phyloP scores from a whole-genome alignment of 1,140 invertebrate species.

The Cataglyphis hispanica region DNA sequence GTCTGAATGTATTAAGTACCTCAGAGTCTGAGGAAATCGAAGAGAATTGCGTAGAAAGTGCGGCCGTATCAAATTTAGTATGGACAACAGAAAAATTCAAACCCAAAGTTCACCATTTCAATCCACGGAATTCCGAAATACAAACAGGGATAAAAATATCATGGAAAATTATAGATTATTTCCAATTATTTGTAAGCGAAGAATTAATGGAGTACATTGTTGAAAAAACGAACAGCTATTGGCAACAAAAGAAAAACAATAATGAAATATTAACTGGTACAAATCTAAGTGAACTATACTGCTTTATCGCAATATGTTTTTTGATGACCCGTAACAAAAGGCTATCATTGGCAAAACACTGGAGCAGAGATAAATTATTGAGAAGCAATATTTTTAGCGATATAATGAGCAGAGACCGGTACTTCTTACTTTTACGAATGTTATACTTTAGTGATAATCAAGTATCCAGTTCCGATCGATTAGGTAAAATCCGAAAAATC shows the following conservation, averaged over 20 bases:
- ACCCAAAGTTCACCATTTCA: slow-evolving; percentile 42
- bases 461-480: slow-evolving; percentile 21
- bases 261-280: slow-evolving; percentile 46
- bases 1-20: slow-evolving; percentile 48
- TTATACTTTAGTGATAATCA: slow-evolving; percentile 27
- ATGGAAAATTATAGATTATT: background rate
- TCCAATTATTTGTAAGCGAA: slow-evolving; percentile 50
- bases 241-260: slow-evolving; percentile 33
- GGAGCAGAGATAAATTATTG: slow-evolving; percentile 34
- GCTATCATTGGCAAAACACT: slow-evolving; percentile 46
- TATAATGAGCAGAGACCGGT: slow-evolving; percentile 39
- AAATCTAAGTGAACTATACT: slow-evolving; percentile 39
- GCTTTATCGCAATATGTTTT: slow-evolving; percentile 43
- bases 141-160: slow-evolving; percentile 28
- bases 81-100: slow-evolving; percentile 52
- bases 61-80: slow-evolving; percentile 33
- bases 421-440: slow-evolving; percentile 38
- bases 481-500: slow-evolving; percentile 57
- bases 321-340: slow-evolving; percentile 41
- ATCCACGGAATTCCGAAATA: slow-evolving; percentile 27
- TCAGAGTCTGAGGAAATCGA: slow-evolving; percentile 55
- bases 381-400: slow-evolving; percentile 45
- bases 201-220: slow-evolving; percentile 41
- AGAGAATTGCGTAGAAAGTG: slow-evolving; percentile 38
- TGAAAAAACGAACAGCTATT: slow-evolving; percentile 49